These are phyloP conservation scores for Mythimna vitellina DNA, from an alignment of 2,888 invertebrate species.

Conservation along the genomic window DNA sequence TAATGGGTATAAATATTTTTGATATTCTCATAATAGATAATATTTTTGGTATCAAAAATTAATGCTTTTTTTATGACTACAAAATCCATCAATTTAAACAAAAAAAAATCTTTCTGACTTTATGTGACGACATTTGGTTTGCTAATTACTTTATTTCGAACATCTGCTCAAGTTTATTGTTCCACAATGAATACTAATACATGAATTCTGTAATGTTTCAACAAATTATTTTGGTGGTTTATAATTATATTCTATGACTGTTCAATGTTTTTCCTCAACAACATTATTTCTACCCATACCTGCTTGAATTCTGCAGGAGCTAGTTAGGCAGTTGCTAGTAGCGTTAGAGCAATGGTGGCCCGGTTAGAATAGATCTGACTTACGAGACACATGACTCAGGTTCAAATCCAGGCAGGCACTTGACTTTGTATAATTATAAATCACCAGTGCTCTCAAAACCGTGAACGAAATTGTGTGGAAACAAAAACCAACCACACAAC, in stretches of 20 bases:
- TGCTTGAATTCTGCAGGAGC: too few relatives aligned
- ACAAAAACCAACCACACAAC: too few relatives aligned
- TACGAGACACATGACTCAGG: too few relatives aligned
- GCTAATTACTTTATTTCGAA: constrained; percentile 31
- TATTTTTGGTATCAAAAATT: constrained; percentile 5
- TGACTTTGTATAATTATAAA: too few relatives aligned
- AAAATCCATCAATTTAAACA: not conserved
- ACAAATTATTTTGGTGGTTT: not conserved
- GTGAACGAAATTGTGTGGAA: too few relatives aligned
- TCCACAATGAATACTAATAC: constrained; percentile 4
- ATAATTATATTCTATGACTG: not conserved
- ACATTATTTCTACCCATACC: not conserved
- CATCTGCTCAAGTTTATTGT: constrained; percentile 4
- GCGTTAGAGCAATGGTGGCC: too few relatives aligned
- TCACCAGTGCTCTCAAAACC: too few relatives aligned
- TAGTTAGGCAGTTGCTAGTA: too few relatives aligned
- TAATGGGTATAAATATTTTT: not conserved
- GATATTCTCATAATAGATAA: not conserved
- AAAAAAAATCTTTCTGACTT: not conserved
- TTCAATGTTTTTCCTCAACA: not conserved
- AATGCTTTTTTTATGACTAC: constrained; percentile 7
- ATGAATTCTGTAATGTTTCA: constrained; percentile 3
- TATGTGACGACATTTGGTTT: constrained; percentile 22
- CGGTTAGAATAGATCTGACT: too few relatives aligned
- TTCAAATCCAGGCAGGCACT: too few relatives aligned